These are phyloP conservation scores for Drosophila infuscata DNA, from an alignment of 2,888 invertebrate genomes.

Conservation along the genomic window DNA sequence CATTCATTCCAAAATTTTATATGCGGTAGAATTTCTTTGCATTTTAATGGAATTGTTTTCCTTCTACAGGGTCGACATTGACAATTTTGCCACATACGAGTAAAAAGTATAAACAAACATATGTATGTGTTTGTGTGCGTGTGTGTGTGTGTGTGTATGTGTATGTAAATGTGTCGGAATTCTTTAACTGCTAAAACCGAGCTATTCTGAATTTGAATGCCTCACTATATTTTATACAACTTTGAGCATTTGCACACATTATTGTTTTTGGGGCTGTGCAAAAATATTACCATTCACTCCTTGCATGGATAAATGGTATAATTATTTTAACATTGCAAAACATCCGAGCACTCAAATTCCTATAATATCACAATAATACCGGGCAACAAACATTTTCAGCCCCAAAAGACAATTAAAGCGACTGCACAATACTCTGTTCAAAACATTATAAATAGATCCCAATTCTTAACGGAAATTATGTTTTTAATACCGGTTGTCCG, in stretches of 20 bases:
- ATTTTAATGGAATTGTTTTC: conserved; percentile 18
- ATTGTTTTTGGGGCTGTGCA: background rate
- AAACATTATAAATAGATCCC: background rate
- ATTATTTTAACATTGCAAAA: conserved; percentile 2
- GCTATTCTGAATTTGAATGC: conserved; percentile 8
- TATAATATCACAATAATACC: background rate
- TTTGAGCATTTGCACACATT: conserved; percentile 2
- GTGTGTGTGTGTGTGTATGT: background rate
- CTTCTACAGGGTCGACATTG: background rate
- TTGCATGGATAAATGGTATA: conserved; percentile 6
- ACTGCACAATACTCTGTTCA: background rate
- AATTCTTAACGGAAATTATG: background rate
- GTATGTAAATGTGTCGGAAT: conserved; percentile 3
- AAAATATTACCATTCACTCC: background rate
- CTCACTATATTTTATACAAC: conserved; percentile 3
- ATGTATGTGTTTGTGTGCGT: background rate
- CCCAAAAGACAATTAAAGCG: background rate
- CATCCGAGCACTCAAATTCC: background rate
- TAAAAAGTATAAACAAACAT: conserved; percentile 1
- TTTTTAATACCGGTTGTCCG: background rate
- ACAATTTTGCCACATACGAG: background rate
- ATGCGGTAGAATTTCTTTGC: conserved; percentile 41
- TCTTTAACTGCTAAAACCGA: background rate
- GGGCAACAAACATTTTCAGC: background rate
- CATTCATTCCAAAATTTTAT: conserved; percentile 55